Base-by-base conservation (phyloP, 2,797 vertebrate genomes). In the Telmatherina bonti region DNA sequence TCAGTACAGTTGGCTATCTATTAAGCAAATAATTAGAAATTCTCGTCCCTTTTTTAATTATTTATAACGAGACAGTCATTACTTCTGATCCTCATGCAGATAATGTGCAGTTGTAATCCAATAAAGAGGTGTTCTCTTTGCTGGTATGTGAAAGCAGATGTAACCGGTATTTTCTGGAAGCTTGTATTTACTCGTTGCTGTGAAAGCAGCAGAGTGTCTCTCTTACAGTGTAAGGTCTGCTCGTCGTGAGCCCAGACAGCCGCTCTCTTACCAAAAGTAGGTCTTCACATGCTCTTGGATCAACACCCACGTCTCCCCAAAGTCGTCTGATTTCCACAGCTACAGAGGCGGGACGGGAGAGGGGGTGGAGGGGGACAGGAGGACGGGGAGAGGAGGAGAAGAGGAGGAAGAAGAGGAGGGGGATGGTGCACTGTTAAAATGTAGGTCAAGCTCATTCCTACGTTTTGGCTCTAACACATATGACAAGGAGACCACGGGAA, bases 271-370 rank as follows among this genome's bases (percentile, higher is more conserved):
- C 98, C 98, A 99, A 70, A 96, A 96, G 82, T 98, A 98, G 65
- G 96, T 94, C 90, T 98, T 99, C 74, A 99, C 98, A 0, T 99
- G 97, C 30, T 99, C 97, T 79, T 99, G 97, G 92, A 99, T 98
- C 95, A 99, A 93, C 87, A 98, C 92, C 98, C 98, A 99, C 1
- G 97, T 97, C 93, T 96, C 97, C 67, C 98, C 98, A 81, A 99
- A 99, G 90, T 99, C 97, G 22, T 98, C 97, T 0, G 98, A 99
- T 81, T 98, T 98, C 98, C 98, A 99, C 30, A 99, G 95, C 98
- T 99, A 92, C 75, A 20, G 72, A 78, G 30, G 38, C 53, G 71
- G 52, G 71, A 68, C 62, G 52, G 5, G 53, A 67, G 61, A 55
- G 66, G 62, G 57, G 30, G 62, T 16, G 70, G 12, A 24, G 38